Evolutionary conservation across 2,797 vertebrate species (phyloP), one percentile per base, ranked within the genome.

Genomic region (Gymnothorax javanicus): DNA sequence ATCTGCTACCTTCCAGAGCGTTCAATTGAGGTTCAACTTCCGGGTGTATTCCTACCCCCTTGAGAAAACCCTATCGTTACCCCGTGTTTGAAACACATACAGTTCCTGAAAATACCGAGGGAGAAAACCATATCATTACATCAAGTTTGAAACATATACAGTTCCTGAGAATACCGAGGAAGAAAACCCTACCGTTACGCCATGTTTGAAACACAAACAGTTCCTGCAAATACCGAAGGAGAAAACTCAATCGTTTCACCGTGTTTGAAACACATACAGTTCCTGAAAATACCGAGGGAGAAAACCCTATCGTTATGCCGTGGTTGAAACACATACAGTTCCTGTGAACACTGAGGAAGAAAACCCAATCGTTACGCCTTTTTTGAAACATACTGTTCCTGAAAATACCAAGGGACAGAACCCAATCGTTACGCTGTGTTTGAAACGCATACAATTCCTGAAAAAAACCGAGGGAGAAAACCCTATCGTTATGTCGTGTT

Each of bases 151-250:
- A 69, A 15, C 64, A 69, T 20, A 12, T 1, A 23, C 91, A 0
- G 93, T 91, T 88, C 97, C 98, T 99, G 95, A 56, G 87, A 89
- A 69, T 20, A 2, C 0, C 8, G n/a, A 81, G 17, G 75, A 13
- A 54, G 43, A 50, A 79, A 20, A 54, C 43, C 75, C 52, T 2
- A 6, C 17, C 2, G 25, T 71, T 17, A 69, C 3, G 1, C 12
- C 64, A 2, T 23, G 6, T 6, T 23, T 17, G 20, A 69, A 69
- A 15, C 64, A 3, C 64, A 15, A 0, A 23, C 64, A 20, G 13
- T 17, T 6, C 33, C 33, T 43, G 1, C 33, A 2, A 43, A 43
- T 43, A 43, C 33, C 33, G 33, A 43, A 2, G 33, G 33, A 43
- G 33, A 43, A 43, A 43, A 43, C 33, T 2, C 2, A 1, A 43